phyloP scores from a whole-genome alignment of 2,888 invertebrate genomes.

The Pyralis farinalis region DNA sequence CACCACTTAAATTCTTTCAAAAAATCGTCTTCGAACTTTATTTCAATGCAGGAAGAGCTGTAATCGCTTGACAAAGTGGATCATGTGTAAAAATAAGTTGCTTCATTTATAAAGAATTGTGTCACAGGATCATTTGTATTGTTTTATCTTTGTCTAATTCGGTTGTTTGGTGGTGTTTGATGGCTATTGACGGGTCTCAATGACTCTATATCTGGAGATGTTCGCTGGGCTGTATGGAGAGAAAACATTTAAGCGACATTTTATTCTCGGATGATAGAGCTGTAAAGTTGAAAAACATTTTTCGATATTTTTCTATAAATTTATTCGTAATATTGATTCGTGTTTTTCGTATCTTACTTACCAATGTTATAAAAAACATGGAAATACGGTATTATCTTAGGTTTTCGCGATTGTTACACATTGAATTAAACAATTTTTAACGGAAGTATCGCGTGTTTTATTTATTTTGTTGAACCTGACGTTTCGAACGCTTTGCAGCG shows the following conservation, averaged over 20 bases:
- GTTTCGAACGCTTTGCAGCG: too few species aligned
- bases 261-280: too few species aligned
- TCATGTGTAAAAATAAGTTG: slow-evolving; percentile 2
- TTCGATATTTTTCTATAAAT: too few species aligned
- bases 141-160: slow-evolving; percentile 41
- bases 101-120: slow-evolving; percentile 31
- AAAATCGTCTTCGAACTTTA: slow-evolving; percentile 7
- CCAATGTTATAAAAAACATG: too few species aligned
- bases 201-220: slow-evolving; percentile 35
- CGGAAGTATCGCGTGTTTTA: too few species aligned
- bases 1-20: neutral
- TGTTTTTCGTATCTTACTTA: too few species aligned
- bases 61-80: slow-evolving; percentile 1
- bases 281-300: neutral
- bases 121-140: slow-evolving; percentile 37
- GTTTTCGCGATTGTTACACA: too few species aligned
- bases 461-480: too few species aligned
- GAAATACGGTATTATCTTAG: too few species aligned
- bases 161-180: slow-evolving; percentile 28
- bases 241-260: too few species aligned
- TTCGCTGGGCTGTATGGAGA: slow-evolving; percentile 10
- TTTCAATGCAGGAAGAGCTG: slow-evolving; percentile 3
- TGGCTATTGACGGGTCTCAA: slow-evolving; percentile 37
- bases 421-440: too few species aligned
- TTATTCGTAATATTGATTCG: too few species aligned